Conservation (phyloP, 1,140 invertebrate genomes). For the Drosophila pallidifrons region DNA sequence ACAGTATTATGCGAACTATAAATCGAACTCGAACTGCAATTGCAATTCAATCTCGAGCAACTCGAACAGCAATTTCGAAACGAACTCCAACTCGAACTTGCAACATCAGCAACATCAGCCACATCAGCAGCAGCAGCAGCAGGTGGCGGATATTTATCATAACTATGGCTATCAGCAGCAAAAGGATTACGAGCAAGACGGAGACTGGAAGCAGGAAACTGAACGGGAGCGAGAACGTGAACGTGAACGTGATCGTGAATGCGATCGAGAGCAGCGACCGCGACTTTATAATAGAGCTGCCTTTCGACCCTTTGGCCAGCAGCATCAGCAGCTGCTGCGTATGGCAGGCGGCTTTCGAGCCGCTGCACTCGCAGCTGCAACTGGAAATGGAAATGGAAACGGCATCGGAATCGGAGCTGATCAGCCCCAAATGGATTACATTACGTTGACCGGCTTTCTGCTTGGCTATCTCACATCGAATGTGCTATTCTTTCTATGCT, state of each 20-base stretch:
- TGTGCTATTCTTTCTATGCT: slow-evolving; percentile 58
- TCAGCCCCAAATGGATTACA: slow-evolving; percentile 59
- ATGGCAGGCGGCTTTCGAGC: neutral
- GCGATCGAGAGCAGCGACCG: neutral
- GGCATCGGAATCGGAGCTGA: neutral
- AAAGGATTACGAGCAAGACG: neutral
- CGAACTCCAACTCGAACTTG: neutral
- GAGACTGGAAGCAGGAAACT: neutral
- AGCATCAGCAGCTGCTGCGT: slow-evolving; percentile 1
- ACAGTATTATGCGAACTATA: neutral
- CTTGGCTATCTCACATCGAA: slow-evolving; percentile 64
- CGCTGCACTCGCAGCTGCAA: no score
- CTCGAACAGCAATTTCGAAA: neutral
- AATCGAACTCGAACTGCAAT: neutral
- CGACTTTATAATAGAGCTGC: neutral
- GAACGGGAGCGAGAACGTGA: neutral
- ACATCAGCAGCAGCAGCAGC: neutral
- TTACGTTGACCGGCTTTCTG: slow-evolving; percentile 66
- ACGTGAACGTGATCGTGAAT: neutral
- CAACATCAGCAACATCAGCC: neutral
- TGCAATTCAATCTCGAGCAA: no score
- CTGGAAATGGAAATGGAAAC: neutral
- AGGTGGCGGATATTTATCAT: neutral
- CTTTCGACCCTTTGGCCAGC: neutral
- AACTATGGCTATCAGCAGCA: neutral